These are phyloP conservation scores for Schrankia costaestrigalis DNA, from an alignment of 2,888 invertebrate genomes.

Conservation along the genomic window DNA sequence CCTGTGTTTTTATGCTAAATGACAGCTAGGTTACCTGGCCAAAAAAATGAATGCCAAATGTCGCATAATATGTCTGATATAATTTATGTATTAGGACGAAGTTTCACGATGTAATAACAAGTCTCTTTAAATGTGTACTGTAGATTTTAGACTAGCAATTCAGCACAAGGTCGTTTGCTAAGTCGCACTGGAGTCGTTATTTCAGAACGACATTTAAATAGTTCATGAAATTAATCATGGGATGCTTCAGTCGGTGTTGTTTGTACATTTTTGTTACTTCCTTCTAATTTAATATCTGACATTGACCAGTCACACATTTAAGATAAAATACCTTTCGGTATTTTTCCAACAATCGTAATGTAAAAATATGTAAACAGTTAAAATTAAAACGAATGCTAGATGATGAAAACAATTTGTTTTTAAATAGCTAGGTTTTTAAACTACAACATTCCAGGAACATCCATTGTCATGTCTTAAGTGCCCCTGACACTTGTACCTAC, in stretches of 20 bases:
- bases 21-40: slow-evolving; percentile 24
- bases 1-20: slow-evolving; percentile 15
- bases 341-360: slow-evolving; percentile 4
- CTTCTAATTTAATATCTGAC: slow-evolving; percentile 16
- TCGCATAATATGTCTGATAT: slow-evolving; percentile 19
- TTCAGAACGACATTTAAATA: slow-evolving; percentile 39
- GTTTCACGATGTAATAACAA: slow-evolving; percentile 12
- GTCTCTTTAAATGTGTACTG: slow-evolving; percentile 7
- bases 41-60: slow-evolving; percentile 31
- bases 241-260: slow-evolving; percentile 27
- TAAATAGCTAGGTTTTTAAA: too few relatives aligned
- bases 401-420: too few relatives aligned
- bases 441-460: too few relatives aligned
- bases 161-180: slow-evolving; percentile 50
- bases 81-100: slow-evolving; percentile 14
- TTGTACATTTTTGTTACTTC: slow-evolving; percentile 12
- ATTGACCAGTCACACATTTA: slow-evolving; percentile 12
- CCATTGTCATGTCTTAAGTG: too few relatives aligned
- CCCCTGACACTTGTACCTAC: too few relatives aligned
- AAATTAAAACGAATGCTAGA: neutral
- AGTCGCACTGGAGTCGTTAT: slow-evolving; percentile 43
- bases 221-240: slow-evolving; percentile 41
- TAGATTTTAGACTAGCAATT: slow-evolving; percentile 41
- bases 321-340: slow-evolving; percentile 2
- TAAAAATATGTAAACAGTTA: slow-evolving; percentile 4